Conservation (phyloP, 1,140 invertebrate species). For the Tachypleus tridentatus region DNA sequence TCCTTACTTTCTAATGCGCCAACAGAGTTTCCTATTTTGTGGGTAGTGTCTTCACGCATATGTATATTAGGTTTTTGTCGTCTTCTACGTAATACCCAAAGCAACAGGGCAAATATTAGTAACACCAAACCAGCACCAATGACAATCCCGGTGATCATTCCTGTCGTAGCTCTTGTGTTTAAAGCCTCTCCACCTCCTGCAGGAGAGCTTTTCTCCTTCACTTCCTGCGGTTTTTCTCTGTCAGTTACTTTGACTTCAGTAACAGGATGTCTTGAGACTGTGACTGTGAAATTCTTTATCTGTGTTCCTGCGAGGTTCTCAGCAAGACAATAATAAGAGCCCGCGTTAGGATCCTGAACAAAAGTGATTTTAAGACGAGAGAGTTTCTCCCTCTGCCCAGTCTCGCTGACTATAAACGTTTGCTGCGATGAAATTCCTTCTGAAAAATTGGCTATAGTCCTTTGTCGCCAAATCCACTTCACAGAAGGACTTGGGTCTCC, state of each 20-base stretch:
- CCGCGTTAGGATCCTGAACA: slow-evolving; percentile 74
- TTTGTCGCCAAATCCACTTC: slow-evolving; percentile 76
- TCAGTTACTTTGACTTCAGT: slow-evolving; percentile 46
- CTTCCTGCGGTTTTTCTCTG: slow-evolving; percentile 21
- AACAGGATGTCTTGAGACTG: slow-evolving; percentile 58
- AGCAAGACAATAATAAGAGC: slow-evolving; percentile 68
- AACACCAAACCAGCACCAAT: slow-evolving; percentile 48
- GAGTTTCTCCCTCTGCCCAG: slow-evolving; percentile 53
- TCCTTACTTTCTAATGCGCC: slow-evolving; percentile 11
- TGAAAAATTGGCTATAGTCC: slow-evolving; percentile 60
- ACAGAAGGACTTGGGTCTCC: slow-evolving; percentile 66
- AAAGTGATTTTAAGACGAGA: slow-evolving; percentile 69
- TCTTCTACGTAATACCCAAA: slow-evolving; percentile 28
- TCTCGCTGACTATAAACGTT: slow-evolving; percentile 57
- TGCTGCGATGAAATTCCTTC: slow-evolving; percentile 58
- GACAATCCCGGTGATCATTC: slow-evolving; percentile 64
- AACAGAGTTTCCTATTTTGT: slow-evolving; percentile 19
- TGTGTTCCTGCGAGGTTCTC: slow-evolving; percentile 62
- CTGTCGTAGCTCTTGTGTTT: slow-evolving; percentile 69
- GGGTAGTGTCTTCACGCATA: slow-evolving; percentile 15
- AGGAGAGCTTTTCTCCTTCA: slow-evolving; percentile 13
- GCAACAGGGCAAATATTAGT: slow-evolving; percentile 55
- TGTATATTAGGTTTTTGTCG: slow-evolving; percentile 10
- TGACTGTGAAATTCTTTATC: slow-evolving; percentile 54
- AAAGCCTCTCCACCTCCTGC: slow-evolving; percentile 30